These are phyloP conservation scores for Eulacestoma nigropectus DNA, from an alignment of 2,113 vertebrate species.

Conservation along the genomic window DNA sequence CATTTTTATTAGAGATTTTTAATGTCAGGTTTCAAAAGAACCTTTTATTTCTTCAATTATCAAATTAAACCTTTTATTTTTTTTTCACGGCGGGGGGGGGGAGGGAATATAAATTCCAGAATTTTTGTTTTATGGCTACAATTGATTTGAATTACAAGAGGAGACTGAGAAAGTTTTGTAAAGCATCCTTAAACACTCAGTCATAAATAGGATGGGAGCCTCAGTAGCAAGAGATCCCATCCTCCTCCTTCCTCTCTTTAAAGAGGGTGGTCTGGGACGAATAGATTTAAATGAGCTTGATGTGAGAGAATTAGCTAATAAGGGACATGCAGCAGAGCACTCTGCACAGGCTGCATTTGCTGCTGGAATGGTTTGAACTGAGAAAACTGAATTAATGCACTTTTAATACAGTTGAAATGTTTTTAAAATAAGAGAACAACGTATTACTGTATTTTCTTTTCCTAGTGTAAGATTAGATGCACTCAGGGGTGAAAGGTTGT, in stretches of 20 bases:
- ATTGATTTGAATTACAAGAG: conserved; percentile 58
- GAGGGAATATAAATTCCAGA: conserved; percentile 38
- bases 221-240: conserved; percentile 22
- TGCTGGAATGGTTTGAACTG: background rate
- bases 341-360: background rate
- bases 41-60: conserved; percentile 72
- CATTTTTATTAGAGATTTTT: conserved; percentile 74
- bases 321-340: background rate
- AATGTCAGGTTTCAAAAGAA: conserved; percentile 67
- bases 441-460: background rate
- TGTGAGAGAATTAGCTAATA: conserved; percentile 35
- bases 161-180: conserved; percentile 51
- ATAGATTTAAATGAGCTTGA: conserved; percentile 50
- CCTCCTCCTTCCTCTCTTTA: conserved; percentile 1
- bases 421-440: background rate
- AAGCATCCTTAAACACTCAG: conserved; percentile 31
- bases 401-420: background rate
- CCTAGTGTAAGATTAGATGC: background rate
- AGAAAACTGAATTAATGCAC: background rate
- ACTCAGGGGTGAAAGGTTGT: background rate
- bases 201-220: conserved; percentile 30
- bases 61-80: conserved; percentile 65
- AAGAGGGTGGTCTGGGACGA: conserved; percentile 44
- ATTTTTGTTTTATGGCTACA: conserved; percentile 64
- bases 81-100: background rate